Conservation (phyloP, 2,113 vertebrate species). For the Casuarius casuarius region DNA sequence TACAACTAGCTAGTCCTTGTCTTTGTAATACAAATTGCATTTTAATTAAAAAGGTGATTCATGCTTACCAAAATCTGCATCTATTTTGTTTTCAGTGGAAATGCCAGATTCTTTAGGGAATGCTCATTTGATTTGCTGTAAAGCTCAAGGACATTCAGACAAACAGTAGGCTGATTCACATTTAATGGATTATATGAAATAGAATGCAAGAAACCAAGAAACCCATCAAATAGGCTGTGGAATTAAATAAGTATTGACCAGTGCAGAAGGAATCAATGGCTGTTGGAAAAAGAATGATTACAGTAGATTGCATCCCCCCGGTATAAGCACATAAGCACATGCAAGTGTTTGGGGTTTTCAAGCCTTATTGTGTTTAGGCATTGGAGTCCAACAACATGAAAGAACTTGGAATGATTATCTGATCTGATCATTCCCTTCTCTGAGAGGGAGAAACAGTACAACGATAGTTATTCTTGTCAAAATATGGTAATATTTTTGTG, state of each 20-base stretch:
- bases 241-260: conserved; percentile 49
- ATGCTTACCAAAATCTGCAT: not conserved
- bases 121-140: not conserved
- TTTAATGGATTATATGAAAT: not conserved
- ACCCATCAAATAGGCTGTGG: not conserved
- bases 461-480: not conserved
- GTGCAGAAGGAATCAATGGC: not conserved
- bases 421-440: not conserved
- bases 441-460: not conserved
- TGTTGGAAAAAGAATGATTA: conserved; percentile 24
- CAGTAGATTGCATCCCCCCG: not conserved
- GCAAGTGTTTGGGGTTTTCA: not conserved
- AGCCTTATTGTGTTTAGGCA: not conserved
- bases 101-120: not conserved
- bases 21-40: not conserved
- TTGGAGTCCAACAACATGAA: not conserved
- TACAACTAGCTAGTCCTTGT: not conserved
- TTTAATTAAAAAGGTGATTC: not conserved
- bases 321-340: not conserved
- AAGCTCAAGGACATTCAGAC: not conserved
- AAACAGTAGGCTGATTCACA: not conserved
- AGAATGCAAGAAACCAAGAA: not conserved
- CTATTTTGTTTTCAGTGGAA: not conserved
- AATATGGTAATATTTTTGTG: not conserved
- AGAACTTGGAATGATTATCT: not conserved